Conservation (phyloP, 2,888 invertebrate species). For the Netelia virgata region DNA sequence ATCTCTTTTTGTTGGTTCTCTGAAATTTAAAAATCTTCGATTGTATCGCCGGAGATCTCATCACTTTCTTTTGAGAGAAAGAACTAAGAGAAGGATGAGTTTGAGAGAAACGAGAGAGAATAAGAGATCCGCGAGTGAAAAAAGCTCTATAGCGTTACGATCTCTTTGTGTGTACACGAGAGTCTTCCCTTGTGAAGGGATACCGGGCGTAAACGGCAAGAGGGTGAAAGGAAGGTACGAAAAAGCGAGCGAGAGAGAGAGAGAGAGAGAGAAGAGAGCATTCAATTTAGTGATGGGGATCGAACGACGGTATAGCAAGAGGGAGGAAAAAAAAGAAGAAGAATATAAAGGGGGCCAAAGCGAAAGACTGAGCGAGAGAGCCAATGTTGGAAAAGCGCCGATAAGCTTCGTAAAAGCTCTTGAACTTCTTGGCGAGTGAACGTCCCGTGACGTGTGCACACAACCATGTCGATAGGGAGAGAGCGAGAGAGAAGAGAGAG, state of each 20-base stretch:
- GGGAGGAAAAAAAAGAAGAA: constrained; percentile 6
- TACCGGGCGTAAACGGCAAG: constrained; percentile 31
- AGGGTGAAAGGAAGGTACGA: neutral
- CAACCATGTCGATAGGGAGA: constrained; percentile 12
- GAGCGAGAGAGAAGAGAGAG: too few species aligned
- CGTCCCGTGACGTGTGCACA: constrained; percentile 50
- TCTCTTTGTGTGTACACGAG: constrained; percentile 33
- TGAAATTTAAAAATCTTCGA: constrained; percentile 15
- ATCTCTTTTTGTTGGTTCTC: constrained; percentile 14
- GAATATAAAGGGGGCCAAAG: constrained; percentile 12
- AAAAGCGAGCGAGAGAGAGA: neutral
- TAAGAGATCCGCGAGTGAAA: constrained; percentile 1
- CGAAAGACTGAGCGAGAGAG: neutral
- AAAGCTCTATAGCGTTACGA: constrained; percentile 21
- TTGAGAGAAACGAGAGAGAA: neutral
- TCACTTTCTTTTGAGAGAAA: constrained; percentile 11
- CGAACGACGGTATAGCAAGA: constrained; percentile 9
- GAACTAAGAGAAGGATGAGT: neutral
- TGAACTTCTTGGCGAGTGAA: constrained; percentile 57
- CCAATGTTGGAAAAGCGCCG: constrained; percentile 55
- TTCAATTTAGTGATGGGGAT: constrained; percentile 56
- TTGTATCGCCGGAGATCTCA: constrained; percentile 24
- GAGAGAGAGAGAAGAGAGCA: constrained; percentile 20
- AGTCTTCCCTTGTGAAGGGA: constrained; percentile 8
- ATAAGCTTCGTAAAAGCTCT: constrained; percentile 63